These are phyloP conservation scores for Proales similis DNA, from an alignment of 1,140 invertebrate species.

Conservation along the genomic window DNA sequence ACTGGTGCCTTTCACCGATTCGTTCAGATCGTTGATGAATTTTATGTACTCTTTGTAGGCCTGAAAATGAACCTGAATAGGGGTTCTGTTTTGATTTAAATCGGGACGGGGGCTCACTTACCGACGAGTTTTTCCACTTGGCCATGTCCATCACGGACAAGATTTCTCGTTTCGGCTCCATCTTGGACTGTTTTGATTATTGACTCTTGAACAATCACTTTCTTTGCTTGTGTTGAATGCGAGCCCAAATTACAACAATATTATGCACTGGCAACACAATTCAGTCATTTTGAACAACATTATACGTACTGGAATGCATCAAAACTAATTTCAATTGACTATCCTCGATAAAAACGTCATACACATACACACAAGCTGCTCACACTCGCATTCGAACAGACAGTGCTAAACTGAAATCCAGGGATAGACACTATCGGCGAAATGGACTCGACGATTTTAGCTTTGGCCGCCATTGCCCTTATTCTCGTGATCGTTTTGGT, in stretches of 20 bases:
- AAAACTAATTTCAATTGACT: too few relatives aligned
- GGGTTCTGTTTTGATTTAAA: neutral
- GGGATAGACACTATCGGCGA: too few relatives aligned
- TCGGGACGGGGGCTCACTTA: constrained; percentile 44
- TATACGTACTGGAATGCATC: too few relatives aligned
- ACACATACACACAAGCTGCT: too few relatives aligned
- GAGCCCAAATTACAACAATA: too few relatives aligned
- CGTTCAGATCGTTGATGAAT: constrained; percentile 75
- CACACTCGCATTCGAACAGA: too few relatives aligned
- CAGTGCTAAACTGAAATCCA: too few relatives aligned
- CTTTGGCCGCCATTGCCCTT: neutral
- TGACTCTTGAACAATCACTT: neutral
- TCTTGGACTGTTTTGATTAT: neutral
- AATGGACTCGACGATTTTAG: constrained; percentile 21
- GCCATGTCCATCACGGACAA: constrained; percentile 65
- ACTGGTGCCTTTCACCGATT: constrained; percentile 71
- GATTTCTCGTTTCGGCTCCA: constrained; percentile 63
- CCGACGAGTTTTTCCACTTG: constrained; percentile 73
- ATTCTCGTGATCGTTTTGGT: constrained; percentile 4
- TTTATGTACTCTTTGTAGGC: constrained; percentile 69
- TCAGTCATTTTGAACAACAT: too few relatives aligned
- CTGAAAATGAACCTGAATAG: constrained; percentile 40
- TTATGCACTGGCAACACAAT: too few relatives aligned
- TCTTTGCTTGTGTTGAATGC: too few relatives aligned
- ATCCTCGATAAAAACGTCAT: too few relatives aligned